Evolutionary conservation across 30 jellyfish, hydroid and myxozoan species (phyloP), one percentile per base, ranked within the genome.

Genomic region (Aurelia aurita): DNA sequence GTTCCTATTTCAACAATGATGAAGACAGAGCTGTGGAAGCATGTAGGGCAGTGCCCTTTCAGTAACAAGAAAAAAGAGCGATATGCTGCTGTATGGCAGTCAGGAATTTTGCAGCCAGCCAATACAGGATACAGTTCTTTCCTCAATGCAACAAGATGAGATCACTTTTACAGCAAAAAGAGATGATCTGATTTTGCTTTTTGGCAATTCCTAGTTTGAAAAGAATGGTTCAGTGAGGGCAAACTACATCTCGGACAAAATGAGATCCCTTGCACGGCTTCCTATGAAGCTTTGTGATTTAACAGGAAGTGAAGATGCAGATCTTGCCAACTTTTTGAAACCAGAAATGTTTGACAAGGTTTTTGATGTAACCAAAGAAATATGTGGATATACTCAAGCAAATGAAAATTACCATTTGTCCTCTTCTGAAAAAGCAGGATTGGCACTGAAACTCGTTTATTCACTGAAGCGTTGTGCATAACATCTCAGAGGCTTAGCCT

Each of bases 21-120:
- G n/a, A n/a, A n/a, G n/a, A n/a, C n/a, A n/a, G 95, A 87, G 22
- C 86, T 87, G 65, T 87, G 96, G 96, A 62, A 87, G 74, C 90
- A 87, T 68, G 96, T 69, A 28, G 54, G 64, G 23, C 51, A 43
- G 47, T 87, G 90, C 60, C 82, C 69, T 23, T 67, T 75, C 47
- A 77, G 55, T 43, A 62, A 27, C 29, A 76, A 75, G 44, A 44
- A 46, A 43, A 32, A 78, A 85, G 65, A 69, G 88, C 51, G 84
- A 85, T 46, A 61, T 85, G 89, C 84, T 85, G 53, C 69, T 85
- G n/a, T 74, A 46, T 64, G 57, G 81, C 28, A 27, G 79, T 32
- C 20, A 27, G n/a, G 80, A 47, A 26, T 14, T 18, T 27, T 55
- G 79, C 58, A 74, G 80, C 72, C 26, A 55, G 46, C 64, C 60